Evolutionary conservation across 1,140 invertebrate species (phyloP).

Genomic region (Sarcophaga bullata): DNA sequence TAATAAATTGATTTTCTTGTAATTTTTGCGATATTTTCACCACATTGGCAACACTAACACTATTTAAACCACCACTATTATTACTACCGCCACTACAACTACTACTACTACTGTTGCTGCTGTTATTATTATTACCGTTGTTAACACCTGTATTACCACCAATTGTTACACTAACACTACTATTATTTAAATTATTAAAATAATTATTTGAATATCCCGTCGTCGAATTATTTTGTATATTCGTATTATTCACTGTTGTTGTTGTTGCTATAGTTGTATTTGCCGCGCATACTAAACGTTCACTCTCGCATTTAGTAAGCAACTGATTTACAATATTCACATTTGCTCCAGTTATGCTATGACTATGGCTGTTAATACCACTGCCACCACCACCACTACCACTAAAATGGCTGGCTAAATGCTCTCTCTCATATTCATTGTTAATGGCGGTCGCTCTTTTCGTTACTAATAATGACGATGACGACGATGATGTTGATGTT

Average conservation of each 20-base stretch:
- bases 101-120: too few species aligned
- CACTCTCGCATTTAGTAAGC: conserved; percentile 60
- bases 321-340: conserved; percentile 50
- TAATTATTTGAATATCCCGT: neutral
- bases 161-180: conserved; percentile 12
- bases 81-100: too few species aligned
- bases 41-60: neutral
- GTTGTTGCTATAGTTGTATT: conserved; percentile 43
- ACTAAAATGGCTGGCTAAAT: neutral
- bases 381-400: neutral
- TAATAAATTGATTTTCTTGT: conserved; percentile 62
- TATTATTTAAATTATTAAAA: conserved; percentile 27
- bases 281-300: conserved; percentile 41
- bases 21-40: conserved; percentile 60
- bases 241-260: conserved; percentile 3
- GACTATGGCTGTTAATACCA: conserved; percentile 34
- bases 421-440: neutral
- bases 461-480: conserved; percentile 40
- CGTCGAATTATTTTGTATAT: too few species aligned
- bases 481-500: conserved; percentile 12
- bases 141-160: conserved; percentile 7
- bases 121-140: too few species aligned
- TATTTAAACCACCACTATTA: neutral
- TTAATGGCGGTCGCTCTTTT: neutral
- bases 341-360: conserved; percentile 37